These are phyloP conservation scores for Lycopodina hypogea DNA, from an alignment of 37 sponge, comb jelly and placozoan species.

Conservation along the genomic window DNA sequence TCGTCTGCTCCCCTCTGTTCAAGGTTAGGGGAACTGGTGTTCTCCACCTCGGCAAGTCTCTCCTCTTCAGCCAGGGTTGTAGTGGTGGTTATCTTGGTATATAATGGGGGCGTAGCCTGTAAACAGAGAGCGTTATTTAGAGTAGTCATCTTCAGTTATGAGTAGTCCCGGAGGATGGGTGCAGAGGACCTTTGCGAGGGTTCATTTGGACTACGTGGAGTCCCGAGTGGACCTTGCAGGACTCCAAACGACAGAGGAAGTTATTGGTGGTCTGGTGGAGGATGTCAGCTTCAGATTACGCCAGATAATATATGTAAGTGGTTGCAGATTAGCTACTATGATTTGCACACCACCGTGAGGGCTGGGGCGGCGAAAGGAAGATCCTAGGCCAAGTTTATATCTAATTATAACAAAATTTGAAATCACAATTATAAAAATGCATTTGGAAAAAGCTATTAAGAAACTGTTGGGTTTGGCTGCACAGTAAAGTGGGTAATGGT, in stretches of 20 bases:
- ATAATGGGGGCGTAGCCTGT: background rate
- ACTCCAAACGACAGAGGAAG: constrained; percentile 28
- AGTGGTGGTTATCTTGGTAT: constrained; percentile 2
- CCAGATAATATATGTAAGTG: constrained; percentile 58
- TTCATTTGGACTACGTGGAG: constrained; percentile 42
- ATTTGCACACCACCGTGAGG: no score
- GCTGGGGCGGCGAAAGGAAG: no score
- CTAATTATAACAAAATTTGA: no score
- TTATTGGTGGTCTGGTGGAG: constrained; percentile 40
- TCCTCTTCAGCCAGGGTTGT: background rate
- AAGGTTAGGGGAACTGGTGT: background rate
- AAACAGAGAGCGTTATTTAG: background rate
- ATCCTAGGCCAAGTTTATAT: no score
- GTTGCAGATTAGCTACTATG: no score
- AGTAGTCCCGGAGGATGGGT: background rate
- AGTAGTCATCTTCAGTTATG: background rate
- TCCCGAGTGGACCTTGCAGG: constrained; percentile 36
- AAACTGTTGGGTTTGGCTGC: no score
- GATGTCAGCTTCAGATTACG: constrained; percentile 70
- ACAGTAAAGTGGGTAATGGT: no score
- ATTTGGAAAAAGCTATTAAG: no score
- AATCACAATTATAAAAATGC: no score
- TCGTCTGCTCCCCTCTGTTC: background rate
- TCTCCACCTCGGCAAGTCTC: background rate
- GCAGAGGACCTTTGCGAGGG: constrained; percentile 14